These are phyloP conservation scores for Panthera uncia DNA, from an alignment of 2,113 vertebrate species.

Conservation along the genomic window DNA sequence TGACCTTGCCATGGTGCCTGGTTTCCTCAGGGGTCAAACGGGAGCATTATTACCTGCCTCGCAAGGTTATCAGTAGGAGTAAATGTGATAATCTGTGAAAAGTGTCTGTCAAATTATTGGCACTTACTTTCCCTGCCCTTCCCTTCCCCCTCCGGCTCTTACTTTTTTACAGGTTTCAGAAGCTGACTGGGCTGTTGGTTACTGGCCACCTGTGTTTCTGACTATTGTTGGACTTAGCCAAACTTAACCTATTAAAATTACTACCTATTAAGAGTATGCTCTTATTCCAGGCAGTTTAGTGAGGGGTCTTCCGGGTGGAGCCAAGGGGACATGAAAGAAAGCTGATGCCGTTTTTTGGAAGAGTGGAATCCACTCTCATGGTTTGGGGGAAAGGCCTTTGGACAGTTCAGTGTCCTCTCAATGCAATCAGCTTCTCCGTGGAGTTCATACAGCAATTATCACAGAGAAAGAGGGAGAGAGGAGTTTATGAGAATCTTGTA, in stretches of 20 bases:
- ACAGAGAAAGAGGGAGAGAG: background rate
- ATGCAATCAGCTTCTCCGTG: fast-evolving
- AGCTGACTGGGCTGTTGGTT: background rate
- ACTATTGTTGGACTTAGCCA: background rate
- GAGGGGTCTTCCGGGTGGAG: background rate
- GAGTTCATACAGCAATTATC: background rate
- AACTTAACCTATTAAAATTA: background rate
- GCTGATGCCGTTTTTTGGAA: background rate
- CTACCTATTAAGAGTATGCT: background rate
- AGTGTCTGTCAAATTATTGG: fast-evolving
- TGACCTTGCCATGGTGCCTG: background rate
- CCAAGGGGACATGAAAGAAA: background rate
- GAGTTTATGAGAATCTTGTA: background rate
- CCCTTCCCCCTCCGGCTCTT: background rate
- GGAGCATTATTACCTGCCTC: background rate
- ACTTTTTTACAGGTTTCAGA: background rate
- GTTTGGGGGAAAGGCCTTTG: background rate
- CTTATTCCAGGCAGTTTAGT: background rate
- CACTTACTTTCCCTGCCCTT: background rate
- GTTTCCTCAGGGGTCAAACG: background rate
- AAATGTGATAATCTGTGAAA: background rate
- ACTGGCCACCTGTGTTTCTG: background rate
- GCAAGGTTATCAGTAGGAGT: background rate
- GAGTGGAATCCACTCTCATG: background rate
- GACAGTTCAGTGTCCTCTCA: background rate